Base-by-base conservation (phyloP, 2,888 invertebrate genomes). In the Campoplex capitator region DNA sequence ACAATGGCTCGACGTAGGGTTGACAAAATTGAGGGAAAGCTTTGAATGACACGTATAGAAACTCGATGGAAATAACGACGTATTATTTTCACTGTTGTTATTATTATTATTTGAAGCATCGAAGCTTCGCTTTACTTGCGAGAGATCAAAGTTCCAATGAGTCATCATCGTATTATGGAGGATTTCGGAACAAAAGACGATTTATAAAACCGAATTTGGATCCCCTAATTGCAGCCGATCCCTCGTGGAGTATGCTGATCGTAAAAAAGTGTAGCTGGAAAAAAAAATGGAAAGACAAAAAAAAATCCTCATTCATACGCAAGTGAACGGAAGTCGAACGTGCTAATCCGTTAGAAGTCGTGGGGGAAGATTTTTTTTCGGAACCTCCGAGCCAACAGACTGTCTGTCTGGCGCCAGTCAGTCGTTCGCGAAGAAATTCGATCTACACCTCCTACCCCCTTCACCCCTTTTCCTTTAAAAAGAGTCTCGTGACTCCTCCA, bases 321-420 rank as follows among this genome's bases (percentile, higher is more conserved):
- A 32, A 45, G 62, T 13, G 18, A 62, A 62, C 54, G 23, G 28
- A 28, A 51, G 23, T 73, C n/a, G 56, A 73, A 77, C 70, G 56
- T 85, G 73, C 32, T 85, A 73, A 73, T 77, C 35, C 67, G 67
- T 54, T 65, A 8, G 42, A 18, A 58, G n/a, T 58, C 73, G 45
- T 42, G 28, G 45, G 51, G 28, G 51, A 38, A 32, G 23, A 0
- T 23, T 11, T 87, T 82, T 76, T 76, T 62, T 38, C 3, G 56
- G 35, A 51, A 83, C 77, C 83, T n/a, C 38, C 45, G 68, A 80
- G 77, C 38, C 80, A 78, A 71, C 70, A n/a, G 73, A 84, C 70
- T 85, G 51, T 68, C 73, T 35, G 77, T 23, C 88, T 74, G 88
- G 88, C 88, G 88, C 88, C 88, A 78, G 78, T 48, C 45, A 67